Evolutionary conservation across 2,113 vertebrate species (phyloP).

Genomic region (Petromus typicus): DNA sequence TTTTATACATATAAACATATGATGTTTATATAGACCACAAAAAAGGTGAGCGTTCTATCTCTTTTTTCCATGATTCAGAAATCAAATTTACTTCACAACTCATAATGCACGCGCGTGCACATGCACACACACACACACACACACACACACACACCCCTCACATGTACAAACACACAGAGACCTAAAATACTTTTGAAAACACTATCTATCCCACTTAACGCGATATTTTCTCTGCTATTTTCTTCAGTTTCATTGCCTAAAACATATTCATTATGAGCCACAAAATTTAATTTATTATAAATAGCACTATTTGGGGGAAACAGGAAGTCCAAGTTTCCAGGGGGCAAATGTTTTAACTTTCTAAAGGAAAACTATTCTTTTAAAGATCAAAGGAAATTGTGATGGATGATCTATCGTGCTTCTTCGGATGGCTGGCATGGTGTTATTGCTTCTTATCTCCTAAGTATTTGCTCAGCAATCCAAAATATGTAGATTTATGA

Average conservation of each 20-base stretch:
- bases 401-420: slow-evolving; percentile 9
- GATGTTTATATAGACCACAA: neutral
- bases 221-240: slow-evolving; percentile 25
- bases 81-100: slow-evolving; percentile 42
- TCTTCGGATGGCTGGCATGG: slow-evolving; percentile 38
- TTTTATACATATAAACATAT: neutral
- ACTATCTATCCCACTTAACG: neutral
- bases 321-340: neutral
- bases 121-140: neutral
- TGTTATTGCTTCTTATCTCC: slow-evolving; percentile 55
- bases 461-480: slow-evolving; percentile 66
- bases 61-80: neutral
- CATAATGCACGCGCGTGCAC: neutral
- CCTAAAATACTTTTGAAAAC: slow-evolving; percentile 1
- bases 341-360: slow-evolving; percentile 55
- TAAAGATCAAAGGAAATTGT: slow-evolving; percentile 26
- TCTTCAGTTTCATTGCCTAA: slow-evolving; percentile 46
- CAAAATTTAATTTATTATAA: slow-evolving; percentile 56
- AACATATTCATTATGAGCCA: slow-evolving; percentile 16
- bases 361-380: slow-evolving; percentile 56
- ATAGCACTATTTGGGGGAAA: slow-evolving; percentile 49
- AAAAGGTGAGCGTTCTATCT: neutral
- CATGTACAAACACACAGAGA: neutral
- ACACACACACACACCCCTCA: neutral
- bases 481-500: slow-evolving; percentile 74